Percentiles rank a stretch among this genome's conserved stretches.
These are phyloP conservation scores for Pao palembangensis DNA, from an alignment of 2,113 vertebrate genomes.

Conservation along the genomic window DNA sequence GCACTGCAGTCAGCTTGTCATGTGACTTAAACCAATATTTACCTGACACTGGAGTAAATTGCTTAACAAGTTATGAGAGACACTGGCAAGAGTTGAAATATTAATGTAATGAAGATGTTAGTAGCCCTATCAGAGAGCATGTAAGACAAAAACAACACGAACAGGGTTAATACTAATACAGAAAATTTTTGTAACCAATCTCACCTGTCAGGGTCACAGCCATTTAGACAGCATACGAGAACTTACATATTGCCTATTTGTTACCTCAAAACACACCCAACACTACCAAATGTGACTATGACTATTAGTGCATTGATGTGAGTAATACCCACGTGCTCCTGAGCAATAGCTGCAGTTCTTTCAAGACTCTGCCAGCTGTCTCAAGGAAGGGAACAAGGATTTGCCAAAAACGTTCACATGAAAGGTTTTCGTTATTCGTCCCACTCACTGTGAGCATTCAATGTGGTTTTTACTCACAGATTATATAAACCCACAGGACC, in stretches of 20 bases:
- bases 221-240: no score
- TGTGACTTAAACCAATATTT: no score
- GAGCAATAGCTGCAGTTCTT: conserved; percentile 29
- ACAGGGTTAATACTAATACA: no score
- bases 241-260: background rate
- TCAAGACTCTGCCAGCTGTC: conserved; percentile 44
- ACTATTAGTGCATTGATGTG: conserved; percentile 1
- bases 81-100: no score
- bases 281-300: conserved; percentile 14
- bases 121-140: no score
- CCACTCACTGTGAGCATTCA: conserved; percentile 48
- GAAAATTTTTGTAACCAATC: no score
- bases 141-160: no score
- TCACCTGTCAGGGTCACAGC: no score
- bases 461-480: conserved; percentile 48
- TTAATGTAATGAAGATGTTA: no score
- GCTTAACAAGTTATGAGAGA: no score
- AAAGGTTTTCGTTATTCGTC: conserved; percentile 52
- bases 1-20: no score
- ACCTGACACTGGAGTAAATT: no score
- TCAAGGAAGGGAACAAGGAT: conserved; percentile 35
- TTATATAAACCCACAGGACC: conserved; percentile 49
- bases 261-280: conserved; percentile 8
- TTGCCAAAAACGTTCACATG: conserved; percentile 61
- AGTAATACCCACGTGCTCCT: conserved; percentile 16